Evolutionary conservation across 2,888 invertebrate species (phyloP), one percentile per base, ranked within the genome.

Genomic region (Malthinus flaveolus): DNA sequence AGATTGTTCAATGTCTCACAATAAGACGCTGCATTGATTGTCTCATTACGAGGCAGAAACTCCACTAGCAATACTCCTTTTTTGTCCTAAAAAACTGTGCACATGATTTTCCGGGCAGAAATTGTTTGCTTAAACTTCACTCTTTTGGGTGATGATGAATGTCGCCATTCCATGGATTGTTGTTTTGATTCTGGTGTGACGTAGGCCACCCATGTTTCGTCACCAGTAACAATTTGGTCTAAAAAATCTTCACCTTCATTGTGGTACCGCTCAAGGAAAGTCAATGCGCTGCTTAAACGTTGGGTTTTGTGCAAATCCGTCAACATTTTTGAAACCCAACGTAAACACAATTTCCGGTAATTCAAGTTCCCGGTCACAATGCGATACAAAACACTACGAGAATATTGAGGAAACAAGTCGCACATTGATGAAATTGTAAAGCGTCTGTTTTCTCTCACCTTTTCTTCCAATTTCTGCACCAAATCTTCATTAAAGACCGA

Each of bases 41-140:
- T 47, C 10, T 45, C 45, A 8, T 11, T 23, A 9, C 11, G 48
- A 42, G 61, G 48, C 49, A 60, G 13, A 59, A 44, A 58, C 34
- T 56, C 49, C 15, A 49, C 49, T 15, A 37, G 47, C 53, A 66
- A 46, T 37, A 68, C 58, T n/a, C 64, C 62, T 51, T 64, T 56
- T 12, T 49, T 56, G 62, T 63, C 62, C 63, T 62, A 69, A 61
- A 68, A 65, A 46, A 66, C 65, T 9, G 64, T 62, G 49, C 64
- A 65, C 64, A 65, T 68, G 56, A 67, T 54, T 64, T 69, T 68
- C 48, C 59, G 36, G 35, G 47, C 55, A 46, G 61, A 62, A 32
- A 59, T 36, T 42, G 36, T 62, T 58, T 36, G 36, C 47, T 59
- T 58, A 33, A 53, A 53, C 33, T 58, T 61, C 11, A 44, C 39